Evolutionary conservation across 2,113 vertebrate species (phyloP).

Genomic region (Muntiacus muntjak): DNA sequence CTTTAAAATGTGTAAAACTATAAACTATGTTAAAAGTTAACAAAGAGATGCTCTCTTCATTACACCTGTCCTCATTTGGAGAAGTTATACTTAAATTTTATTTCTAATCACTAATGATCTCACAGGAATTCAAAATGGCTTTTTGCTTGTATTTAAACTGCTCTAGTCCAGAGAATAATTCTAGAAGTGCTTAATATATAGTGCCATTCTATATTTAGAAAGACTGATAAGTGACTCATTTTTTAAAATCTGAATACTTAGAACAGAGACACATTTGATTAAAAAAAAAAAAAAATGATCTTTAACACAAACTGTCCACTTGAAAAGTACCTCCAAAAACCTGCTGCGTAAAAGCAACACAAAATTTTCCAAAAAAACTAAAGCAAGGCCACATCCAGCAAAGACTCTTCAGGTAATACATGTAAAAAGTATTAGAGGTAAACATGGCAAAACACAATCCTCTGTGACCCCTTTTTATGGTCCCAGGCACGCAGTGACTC

Average conservation of each 20-base stretch:
- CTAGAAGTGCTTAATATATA: neutral
- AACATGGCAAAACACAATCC: neutral
- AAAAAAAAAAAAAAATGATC: neutral
- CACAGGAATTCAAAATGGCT: neutral
- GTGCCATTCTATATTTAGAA: neutral
- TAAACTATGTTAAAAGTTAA: neutral
- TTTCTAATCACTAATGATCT: neutral
- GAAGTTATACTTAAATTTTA: neutral
- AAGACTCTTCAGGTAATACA: neutral
- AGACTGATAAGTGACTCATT: neutral
- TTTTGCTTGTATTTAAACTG: neutral
- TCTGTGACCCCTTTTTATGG: neutral
- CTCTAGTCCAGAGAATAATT: neutral
- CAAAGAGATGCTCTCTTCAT: neutral
- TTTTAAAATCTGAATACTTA: neutral
- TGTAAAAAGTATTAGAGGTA: neutral
- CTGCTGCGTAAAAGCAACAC: neutral
- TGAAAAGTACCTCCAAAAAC: neutral
- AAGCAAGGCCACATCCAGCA: neutral
- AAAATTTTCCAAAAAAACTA: neutral
- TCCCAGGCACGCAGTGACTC: neutral
- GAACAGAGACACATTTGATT: neutral
- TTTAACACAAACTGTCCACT: neutral
- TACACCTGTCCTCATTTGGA: neutral
- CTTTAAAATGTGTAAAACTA: neutral